Base-by-base conservation (phyloP, 2,113 vertebrate genomes). In the Vidua chalybeata region DNA sequence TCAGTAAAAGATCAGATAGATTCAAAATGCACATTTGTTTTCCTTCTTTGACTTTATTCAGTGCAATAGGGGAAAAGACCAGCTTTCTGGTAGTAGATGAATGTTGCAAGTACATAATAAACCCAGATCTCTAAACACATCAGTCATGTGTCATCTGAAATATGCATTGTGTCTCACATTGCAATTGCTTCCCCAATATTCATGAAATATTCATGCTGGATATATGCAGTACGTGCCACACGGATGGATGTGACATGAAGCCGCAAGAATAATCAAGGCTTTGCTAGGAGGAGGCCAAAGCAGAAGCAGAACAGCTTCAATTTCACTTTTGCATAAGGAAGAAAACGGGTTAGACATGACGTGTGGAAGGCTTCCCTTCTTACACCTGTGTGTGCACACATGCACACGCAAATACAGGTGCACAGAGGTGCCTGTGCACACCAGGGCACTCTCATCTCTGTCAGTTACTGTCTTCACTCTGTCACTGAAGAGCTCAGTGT, bases 21-120 rank as follows among this genome's bases (percentile, higher is more conserved):
- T 94, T 94, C 73, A 81, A 90, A 97, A 90, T 68, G 86, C 80
- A 56, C 90, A 93, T 96, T 96, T 92, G 80, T 96, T 97, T 96
- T 94, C 46, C 49, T 96, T 54, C 83, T 89, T 90, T 90, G 80
- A 92, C 76, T 96, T 87, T 21, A 94, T 48, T 92, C 61, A 54
- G 49, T 78, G 49, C 86, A 88, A 26, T 46, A 81, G 69, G 27
- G 88, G 80, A 68, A 95, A 94, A 88, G 83, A 94, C 64, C 86
- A 82, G 90, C 59, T 90, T 96, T 75, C 61, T 78, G 73, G 45
- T 94, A 84, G 90, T 84, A 92, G 88, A 92, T 95, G 92, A 95
- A 96, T 94, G 88, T 87, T 94, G 88, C 85, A 87, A 93, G 69
- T 90, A 90, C 89, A 80, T 93, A 96, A 96, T 96, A 95, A 94